Evolutionary conservation across 2,113 vertebrate genomes (phyloP).

Genomic region (Falcunculus frontatus): DNA sequence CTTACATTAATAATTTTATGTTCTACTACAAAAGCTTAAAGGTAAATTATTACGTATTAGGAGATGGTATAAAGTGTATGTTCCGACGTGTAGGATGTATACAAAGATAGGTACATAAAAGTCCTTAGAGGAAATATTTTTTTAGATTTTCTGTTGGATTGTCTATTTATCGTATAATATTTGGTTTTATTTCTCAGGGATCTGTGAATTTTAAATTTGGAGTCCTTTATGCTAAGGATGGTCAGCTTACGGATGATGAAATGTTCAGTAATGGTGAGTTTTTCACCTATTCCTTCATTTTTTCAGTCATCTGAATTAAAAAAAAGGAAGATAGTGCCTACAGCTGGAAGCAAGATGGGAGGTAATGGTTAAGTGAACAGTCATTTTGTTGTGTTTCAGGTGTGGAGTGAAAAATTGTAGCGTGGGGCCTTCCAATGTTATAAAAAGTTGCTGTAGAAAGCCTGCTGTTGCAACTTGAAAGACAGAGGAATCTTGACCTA

Average conservation of each 20-base stretch:
- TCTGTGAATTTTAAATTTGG: constrained; percentile 99
- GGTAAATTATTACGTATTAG: neutral
- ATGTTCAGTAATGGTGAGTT: constrained; percentile 97
- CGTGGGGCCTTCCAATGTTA: neutral
- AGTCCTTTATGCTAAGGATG: constrained; percentile 95
- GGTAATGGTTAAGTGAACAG: neutral
- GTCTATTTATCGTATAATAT: neutral
- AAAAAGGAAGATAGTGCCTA: neutral
- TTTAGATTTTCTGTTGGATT: neutral
- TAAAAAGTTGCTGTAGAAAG: neutral
- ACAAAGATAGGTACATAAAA: neutral
- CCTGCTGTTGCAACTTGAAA: neutral
- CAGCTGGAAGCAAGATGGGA: neutral
- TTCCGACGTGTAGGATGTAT: neutral
- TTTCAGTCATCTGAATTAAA: neutral
- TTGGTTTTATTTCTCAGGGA: constrained; percentile 74
- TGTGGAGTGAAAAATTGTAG: neutral
- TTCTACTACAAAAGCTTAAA: neutral
- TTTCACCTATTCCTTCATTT: neutral
- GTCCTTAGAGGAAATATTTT: neutral
- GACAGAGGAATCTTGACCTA: neutral
- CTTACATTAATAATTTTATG: neutral
- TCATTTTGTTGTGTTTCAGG: neutral
- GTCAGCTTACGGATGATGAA: constrained; percentile 97
- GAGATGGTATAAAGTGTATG: neutral